Conservation (phyloP, 1,140 invertebrate species). For the Chrysomallon squamiferum region DNA sequence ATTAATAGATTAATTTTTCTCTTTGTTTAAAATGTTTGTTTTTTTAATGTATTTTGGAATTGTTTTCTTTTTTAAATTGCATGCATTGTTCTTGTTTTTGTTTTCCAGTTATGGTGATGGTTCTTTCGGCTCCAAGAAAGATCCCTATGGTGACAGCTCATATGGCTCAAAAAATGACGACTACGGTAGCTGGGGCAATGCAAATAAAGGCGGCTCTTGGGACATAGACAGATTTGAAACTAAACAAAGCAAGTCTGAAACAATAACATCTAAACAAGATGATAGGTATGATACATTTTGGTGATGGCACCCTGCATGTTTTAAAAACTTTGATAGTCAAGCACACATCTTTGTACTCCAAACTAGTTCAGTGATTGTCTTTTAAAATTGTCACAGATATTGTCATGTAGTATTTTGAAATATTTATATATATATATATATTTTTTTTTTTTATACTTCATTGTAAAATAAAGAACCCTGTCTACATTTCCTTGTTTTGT, state of each 20-base stretch:
- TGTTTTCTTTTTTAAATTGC: too few relatives aligned
- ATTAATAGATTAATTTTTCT: too few relatives aligned
- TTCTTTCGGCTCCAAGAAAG: conserved; percentile 1
- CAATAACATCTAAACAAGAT: conserved; percentile 41
- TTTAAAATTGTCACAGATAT: too few relatives aligned
- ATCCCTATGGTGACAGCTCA: conserved; percentile 38
- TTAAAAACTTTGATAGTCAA: not conserved
- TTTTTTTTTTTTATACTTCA: too few relatives aligned
- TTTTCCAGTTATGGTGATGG: not conserved
- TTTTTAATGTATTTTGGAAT: too few relatives aligned
- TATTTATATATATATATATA: too few relatives aligned
- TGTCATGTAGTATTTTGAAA: too few relatives aligned
- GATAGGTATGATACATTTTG: conserved; percentile 37
- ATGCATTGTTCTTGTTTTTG: too few relatives aligned
- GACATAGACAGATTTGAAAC: conserved; percentile 59
- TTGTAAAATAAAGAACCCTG: too few relatives aligned
- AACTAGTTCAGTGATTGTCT: not conserved
- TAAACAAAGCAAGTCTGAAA: conserved; percentile 44
- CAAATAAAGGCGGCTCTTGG: conserved; percentile 54
- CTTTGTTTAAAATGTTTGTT: too few relatives aligned
- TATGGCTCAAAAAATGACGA: conserved; percentile 47
- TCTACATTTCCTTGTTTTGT: not conserved
- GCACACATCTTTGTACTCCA: not conserved
- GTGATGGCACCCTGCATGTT: too few relatives aligned
- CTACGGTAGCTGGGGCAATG: conserved; percentile 50